Conservation (phyloP, 1,140 invertebrate species). For the Chironomus striatipennis region DNA sequence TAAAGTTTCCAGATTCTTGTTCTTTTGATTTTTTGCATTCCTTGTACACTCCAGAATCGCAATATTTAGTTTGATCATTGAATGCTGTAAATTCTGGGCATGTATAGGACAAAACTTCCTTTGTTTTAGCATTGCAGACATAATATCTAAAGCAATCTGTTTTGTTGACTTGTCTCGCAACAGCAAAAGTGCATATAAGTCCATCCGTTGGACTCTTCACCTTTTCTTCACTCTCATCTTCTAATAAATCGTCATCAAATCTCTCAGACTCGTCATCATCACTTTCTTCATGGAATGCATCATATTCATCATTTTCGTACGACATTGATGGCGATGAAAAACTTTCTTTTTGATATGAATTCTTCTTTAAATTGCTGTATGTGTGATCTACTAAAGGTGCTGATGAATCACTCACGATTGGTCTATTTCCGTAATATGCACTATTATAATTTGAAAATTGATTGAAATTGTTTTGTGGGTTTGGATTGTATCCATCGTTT, state of each 20-base stretch:
- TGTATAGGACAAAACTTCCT: slow-evolving; percentile 40
- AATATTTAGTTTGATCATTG: slow-evolving; percentile 40
- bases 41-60: slow-evolving; percentile 39
- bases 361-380: background rate
- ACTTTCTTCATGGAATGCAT: background rate
- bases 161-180: slow-evolving; percentile 39
- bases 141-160: slow-evolving; percentile 46
- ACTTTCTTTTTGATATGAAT: slow-evolving; percentile 17
- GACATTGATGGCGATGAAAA: background rate
- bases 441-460: background rate
- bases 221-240: background rate
- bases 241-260: background rate
- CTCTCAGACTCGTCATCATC: background rate
- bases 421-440: background rate
- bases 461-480: background rate
- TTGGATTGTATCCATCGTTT: background rate
- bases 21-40: slow-evolving; percentile 30
- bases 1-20: background rate
- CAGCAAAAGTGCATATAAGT: background rate
- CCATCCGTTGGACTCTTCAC: background rate
- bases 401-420: slow-evolving; percentile 11
- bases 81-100: slow-evolving; percentile 45
- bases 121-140: slow-evolving; percentile 41
- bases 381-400: background rate
- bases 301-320: background rate